These are phyloP conservation scores for Pseudotriccus pelzelni DNA, from an alignment of 2,797 vertebrate species.

Conservation along the genomic window DNA sequence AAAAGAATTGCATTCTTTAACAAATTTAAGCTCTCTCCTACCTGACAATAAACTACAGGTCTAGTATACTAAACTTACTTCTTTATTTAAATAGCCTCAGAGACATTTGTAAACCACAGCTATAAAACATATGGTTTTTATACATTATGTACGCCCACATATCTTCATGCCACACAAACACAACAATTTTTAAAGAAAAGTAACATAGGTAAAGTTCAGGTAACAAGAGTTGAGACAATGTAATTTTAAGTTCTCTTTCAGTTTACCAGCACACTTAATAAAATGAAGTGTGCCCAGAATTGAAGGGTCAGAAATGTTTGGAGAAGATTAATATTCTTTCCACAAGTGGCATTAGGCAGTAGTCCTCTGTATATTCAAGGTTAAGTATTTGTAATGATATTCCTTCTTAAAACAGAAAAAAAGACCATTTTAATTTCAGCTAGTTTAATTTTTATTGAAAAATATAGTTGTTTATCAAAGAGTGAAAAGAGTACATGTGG, in stretches of 20 bases:
- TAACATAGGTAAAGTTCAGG: neutral
- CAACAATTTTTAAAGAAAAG: neutral
- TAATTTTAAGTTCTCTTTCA: neutral
- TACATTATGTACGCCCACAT: neutral
- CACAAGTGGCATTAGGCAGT: neutral
- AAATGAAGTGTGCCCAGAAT: neutral
- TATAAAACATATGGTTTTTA: neutral
- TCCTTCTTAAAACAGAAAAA: neutral
- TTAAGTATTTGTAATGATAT: neutral
- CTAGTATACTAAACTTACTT: neutral
- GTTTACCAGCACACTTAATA: neutral
- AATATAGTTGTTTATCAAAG: neutral
- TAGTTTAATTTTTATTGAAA: neutral
- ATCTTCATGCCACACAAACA: neutral
- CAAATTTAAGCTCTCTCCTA: neutral
- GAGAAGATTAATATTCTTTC: neutral
- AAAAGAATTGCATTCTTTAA: neutral
- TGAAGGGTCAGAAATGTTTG: neutral
- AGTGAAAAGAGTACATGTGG: neutral
- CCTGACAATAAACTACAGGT: neutral
- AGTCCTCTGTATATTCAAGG: neutral
- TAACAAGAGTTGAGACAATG: neutral
- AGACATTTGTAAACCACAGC: neutral
- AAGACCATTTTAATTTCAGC: neutral
- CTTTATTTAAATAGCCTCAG: neutral